These are phyloP conservation scores for Coremacera marginata DNA, from an alignment of 2,888 invertebrate species.

Conservation along the genomic window DNA sequence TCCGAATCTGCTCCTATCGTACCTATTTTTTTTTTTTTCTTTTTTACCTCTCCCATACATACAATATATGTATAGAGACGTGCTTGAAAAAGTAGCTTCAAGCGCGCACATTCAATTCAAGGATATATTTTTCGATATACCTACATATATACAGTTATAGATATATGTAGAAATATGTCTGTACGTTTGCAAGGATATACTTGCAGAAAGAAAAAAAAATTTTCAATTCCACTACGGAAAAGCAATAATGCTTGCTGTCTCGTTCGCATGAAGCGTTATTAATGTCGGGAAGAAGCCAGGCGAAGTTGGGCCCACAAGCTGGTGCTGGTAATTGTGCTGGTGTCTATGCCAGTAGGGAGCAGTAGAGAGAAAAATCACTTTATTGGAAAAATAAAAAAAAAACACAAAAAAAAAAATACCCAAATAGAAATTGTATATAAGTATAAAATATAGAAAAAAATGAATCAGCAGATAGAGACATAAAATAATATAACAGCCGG, in stretches of 20 bases:
- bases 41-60: not conserved
- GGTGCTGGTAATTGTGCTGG: too few relatives aligned
- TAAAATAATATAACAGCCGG: slow-evolving; percentile 4
- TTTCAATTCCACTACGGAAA: not conserved
- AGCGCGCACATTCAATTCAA: slow-evolving; percentile 35
- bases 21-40: slow-evolving; percentile 21
- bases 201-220: slow-evolving; percentile 12
- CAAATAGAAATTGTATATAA: not conserved
- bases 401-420: slow-evolving; percentile 7
- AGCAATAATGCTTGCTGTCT: slow-evolving; percentile 35
- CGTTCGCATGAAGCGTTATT: slow-evolving; percentile 33
- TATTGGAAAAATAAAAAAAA: slow-evolving; percentile 29
- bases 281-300: slow-evolving; percentile 18
- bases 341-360: not conserved
- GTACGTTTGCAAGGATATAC: not conserved
- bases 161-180: not conserved
- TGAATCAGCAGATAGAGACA: slow-evolving; percentile 23
- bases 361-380: slow-evolving; percentile 24
- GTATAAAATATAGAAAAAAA: not conserved
- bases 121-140: slow-evolving; percentile 28
- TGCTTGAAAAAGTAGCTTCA: not conserved
- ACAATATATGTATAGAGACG: not conserved
- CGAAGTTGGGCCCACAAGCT: too few relatives aligned
- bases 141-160: not conserved
- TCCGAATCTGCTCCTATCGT: slow-evolving; percentile 14